Evolutionary conservation across 1,140 invertebrate species (phyloP).

Genomic region (Drosophila grimshawi): DNA sequence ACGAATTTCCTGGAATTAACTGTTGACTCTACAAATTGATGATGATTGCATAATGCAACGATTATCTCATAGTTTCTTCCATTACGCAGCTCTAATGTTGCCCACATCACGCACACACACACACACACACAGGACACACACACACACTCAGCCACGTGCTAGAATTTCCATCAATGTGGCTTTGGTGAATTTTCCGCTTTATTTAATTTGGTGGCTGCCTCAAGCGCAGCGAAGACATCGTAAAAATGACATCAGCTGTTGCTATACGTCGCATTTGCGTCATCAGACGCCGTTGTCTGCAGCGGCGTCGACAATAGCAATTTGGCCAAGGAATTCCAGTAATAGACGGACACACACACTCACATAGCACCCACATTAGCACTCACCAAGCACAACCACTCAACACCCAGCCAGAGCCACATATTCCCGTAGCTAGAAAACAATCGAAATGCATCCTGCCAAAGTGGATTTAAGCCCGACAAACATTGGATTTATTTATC

Average conservation of each 20-base stretch:
- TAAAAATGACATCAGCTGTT: conserved; percentile 72
- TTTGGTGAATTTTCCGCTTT: conserved; percentile 74
- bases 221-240: conserved; percentile 45
- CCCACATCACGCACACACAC: background rate
- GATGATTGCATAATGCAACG: conserved; percentile 21
- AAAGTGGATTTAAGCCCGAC: no score
- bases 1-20: background rate
- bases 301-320: conserved; percentile 32
- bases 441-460: no score
- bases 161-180: conserved; percentile 75
- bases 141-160: conserved; percentile 46
- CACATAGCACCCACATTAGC: background rate
- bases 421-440: no score
- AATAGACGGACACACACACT: conserved; percentile 5
- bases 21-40: background rate
- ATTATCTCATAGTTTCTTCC: conserved; percentile 16
- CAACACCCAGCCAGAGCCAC: no score
- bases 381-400: background rate
- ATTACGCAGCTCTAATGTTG: conserved; percentile 22
- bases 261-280: conserved; percentile 53
- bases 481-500: no score
- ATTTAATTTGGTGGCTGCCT: conserved; percentile 61
- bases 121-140: conserved; percentile 15
- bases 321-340: conserved; percentile 27
- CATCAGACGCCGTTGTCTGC: conserved; percentile 36